Base-by-base conservation (phyloP, 2,888 invertebrate species). In the Perizoma flavofasciatum region DNA sequence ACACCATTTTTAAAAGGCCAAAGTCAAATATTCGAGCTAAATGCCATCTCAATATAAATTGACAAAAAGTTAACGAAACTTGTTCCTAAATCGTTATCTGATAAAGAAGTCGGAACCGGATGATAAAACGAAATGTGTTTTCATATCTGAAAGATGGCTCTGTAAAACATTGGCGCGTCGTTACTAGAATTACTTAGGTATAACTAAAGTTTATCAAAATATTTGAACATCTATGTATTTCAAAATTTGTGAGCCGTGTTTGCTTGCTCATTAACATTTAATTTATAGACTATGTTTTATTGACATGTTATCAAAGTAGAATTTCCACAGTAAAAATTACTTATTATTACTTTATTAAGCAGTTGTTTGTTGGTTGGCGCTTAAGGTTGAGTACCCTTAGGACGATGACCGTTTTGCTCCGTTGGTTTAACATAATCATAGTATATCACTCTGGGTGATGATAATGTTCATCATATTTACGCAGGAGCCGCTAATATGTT, bases 391-490 rank as follows among this genome's bases (percentile, higher is more conserved):
- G 57, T 66, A 73, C 66, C 66, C 70, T 71, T 59, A 73, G 81
- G 74, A 75, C 80, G 73, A 75, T 72, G 82, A 75, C 77, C 81
- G 81, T 76, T 71, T 67, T 72, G 79, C 71, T 78, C 74, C 68
- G 74, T 41, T 70, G 77, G 63, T 56, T 72, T 68, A 64, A 69
- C 67, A 70, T 73, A 71, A 72, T 72, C 63, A 59, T 59, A 45
- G 52, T 55, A 59, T 45, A 56, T 22, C 22, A 22, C 22, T 22
- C 22, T 22, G 22, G 22, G 22, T 22, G 22, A 22, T 22, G 22
- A 22, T 22, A 3, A 22, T 2, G 1, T 2, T 22, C 1, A 22
- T 3, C 22, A 22, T 22, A 22, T 22, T 22, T 22, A 22, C 22
- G 22, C 22, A 22, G 22, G 22, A 22, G 22, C 1, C 22, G 22